These are phyloP conservation scores for Centropyge bicolor DNA, from an alignment of 2,797 vertebrate species.

Conservation along the genomic window DNA sequence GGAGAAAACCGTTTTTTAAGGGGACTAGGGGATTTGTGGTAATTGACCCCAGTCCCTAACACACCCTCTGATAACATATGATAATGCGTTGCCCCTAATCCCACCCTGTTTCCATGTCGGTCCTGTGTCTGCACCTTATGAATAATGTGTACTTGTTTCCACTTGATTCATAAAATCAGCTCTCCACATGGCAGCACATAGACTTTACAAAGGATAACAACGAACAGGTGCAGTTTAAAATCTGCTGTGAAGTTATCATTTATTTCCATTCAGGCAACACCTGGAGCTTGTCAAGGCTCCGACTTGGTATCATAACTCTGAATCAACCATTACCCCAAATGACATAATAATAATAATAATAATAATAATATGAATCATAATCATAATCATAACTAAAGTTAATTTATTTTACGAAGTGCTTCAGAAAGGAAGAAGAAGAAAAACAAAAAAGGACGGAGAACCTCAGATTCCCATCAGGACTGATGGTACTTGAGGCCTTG, in stretches of 20 bases:
- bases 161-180: not conserved
- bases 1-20: not conserved
- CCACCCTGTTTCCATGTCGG: slow-evolving; percentile 5
- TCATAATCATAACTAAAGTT: no score
- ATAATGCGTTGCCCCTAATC: not conserved
- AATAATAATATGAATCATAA: no score
- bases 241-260: slow-evolving; percentile 17
- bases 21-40: not conserved
- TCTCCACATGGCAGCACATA: not conserved
- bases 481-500: no score
- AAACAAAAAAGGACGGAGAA: no score
- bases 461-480: no score
- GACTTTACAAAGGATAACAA: slow-evolving; percentile 11
- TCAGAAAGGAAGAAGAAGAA: no score
- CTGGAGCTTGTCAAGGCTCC: not conserved
- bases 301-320: rapidly evolving
- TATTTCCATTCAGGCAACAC: not conserved
- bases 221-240: slow-evolving; percentile 12
- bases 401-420: no score
- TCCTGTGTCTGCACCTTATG: not conserved
- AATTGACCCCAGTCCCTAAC: not conserved
- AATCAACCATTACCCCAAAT: not conserved
- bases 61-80: not conserved
- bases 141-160: not conserved
- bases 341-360: no score